A percentile compares a stretch with the other conserved stretches of the same genome.
phyloP scores from a whole-genome alignment of 2,888 invertebrate genomes.

The Rhogogaster chlorosoma region DNA sequence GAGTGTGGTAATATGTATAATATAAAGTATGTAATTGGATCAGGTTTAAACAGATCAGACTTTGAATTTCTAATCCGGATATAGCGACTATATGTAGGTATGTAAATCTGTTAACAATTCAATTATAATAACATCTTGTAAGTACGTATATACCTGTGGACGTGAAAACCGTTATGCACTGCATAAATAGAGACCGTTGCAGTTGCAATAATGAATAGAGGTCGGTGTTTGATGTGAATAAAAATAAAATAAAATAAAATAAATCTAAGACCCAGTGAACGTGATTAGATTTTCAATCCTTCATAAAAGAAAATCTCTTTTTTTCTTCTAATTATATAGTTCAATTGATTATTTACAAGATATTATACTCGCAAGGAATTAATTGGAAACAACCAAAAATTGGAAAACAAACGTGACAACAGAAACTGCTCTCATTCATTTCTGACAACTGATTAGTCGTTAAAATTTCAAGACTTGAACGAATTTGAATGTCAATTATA shows the following conservation, averaged over 20 bases:
- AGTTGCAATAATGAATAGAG: conserved; percentile 26
- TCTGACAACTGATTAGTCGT: not conserved
- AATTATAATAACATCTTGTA: not conserved
- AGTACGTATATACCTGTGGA: not conserved
- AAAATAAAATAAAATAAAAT: not conserved
- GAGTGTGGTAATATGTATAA: not conserved
- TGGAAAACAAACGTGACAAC: too few species aligned
- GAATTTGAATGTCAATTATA: too few species aligned
- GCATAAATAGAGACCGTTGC: conserved; percentile 7
- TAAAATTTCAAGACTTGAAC: too few species aligned
- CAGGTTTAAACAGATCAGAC: not conserved
- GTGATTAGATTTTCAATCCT: not conserved
- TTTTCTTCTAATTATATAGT: too few species aligned
- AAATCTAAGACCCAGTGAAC: not conserved
- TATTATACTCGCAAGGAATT: too few species aligned
- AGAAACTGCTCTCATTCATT: not conserved
- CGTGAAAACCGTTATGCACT: conserved; percentile 29
- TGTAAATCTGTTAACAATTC: not conserved
- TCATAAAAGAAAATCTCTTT: too few species aligned
- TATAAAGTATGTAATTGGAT: not conserved
- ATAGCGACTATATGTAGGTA: not conserved
- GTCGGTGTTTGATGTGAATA: conserved; percentile 1
- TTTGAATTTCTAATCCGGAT: not conserved
- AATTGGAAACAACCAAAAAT: too few species aligned
- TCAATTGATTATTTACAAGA: too few species aligned